Evolutionary conservation across 2,113 vertebrate genomes (phyloP).

Genomic region (Dascyllus trimaculatus): DNA sequence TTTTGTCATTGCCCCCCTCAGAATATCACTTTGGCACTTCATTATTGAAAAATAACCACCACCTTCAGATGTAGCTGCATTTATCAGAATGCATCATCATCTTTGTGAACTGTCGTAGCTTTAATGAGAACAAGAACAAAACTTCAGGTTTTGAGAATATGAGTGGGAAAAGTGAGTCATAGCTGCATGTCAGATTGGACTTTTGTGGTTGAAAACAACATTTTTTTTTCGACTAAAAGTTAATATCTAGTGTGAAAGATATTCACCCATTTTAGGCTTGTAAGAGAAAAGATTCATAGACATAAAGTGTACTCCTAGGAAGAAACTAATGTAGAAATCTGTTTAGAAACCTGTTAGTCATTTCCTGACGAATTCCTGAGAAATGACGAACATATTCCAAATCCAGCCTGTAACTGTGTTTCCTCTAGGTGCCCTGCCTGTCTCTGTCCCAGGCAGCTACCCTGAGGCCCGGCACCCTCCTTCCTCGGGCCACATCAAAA

Average conservation of each 20-base stretch:
- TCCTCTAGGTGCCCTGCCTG: conserved; percentile 71
- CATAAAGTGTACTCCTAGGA: neutral
- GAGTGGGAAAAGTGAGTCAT: conserved; percentile 19
- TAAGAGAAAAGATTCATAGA: neutral
- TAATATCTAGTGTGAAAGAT: neutral
- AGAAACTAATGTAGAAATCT: neutral
- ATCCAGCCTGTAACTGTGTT: conserved; percentile 2
- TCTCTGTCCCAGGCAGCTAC: conserved; percentile 85
- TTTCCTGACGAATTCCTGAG: neutral
- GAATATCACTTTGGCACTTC: conserved; percentile 5
- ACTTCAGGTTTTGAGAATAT: neutral
- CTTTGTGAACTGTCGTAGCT: neutral
- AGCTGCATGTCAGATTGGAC: neutral
- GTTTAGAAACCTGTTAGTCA: too few species aligned
- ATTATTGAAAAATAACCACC: neutral
- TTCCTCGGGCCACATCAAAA: conserved; percentile 95
- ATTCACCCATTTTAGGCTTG: neutral
- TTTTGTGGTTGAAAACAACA: neutral
- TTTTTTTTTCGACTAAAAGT: neutral
- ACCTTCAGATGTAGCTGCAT: neutral
- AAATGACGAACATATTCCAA: neutral
- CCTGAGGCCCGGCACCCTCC: conserved; percentile 85
- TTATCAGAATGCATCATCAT: neutral
- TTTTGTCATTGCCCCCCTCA: neutral
- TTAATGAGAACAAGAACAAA: neutral